Conservation (phyloP, 2,888 invertebrate species). For the Nomada goodeniana region DNA sequence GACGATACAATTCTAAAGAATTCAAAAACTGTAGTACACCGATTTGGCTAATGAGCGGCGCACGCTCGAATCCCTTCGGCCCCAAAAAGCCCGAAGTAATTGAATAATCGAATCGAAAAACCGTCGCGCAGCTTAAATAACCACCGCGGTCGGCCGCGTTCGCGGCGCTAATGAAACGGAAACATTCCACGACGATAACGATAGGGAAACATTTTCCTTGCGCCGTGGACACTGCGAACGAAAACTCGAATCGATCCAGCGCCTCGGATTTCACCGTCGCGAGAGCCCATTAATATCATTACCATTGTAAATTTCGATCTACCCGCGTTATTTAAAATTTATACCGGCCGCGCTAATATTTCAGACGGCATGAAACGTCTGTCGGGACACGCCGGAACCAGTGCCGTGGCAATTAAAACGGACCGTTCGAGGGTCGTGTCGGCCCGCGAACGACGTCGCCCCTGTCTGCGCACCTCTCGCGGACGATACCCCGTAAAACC, state of each 20-base stretch:
- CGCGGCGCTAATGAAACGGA: constrained; percentile 22
- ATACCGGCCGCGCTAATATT: neutral
- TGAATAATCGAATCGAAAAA: too few relatives aligned
- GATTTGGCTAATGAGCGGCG: too few relatives aligned
- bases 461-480: neutral
- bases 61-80: too few relatives aligned
- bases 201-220: constrained; percentile 17
- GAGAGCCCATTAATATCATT: neutral
- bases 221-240: neutral
- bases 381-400: neutral
- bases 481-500: constrained; percentile 10
- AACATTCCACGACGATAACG: constrained; percentile 9
- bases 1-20: too few relatives aligned
- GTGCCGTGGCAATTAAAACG: neutral
- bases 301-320: neutral
- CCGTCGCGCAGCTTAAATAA: too few relatives aligned
- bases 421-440: neutral
- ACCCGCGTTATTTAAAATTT: neutral
- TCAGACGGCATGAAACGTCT: neutral
- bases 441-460: neutral
- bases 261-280: neutral
- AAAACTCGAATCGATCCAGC: neutral
- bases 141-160: neutral
- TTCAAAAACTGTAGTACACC: too few relatives aligned
- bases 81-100: too few relatives aligned